Evolutionary conservation across 2,113 vertebrate species (phyloP), one percentile per base, ranked within the genome.

Genomic region (Oreochromis spilurus): DNA sequence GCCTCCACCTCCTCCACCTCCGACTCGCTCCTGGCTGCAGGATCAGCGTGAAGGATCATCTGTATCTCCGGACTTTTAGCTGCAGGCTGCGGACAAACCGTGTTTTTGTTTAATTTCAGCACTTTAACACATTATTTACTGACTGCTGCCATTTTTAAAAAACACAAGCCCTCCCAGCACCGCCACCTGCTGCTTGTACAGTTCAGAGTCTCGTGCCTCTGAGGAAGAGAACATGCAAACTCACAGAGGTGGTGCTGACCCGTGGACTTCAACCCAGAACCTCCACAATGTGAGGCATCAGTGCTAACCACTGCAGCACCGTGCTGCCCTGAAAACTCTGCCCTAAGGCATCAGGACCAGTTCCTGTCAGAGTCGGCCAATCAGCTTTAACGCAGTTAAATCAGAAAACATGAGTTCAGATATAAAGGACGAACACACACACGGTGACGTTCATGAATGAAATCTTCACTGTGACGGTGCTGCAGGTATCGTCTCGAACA

Each of bases 1-100:
- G 85, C 84, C 9, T 79, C 45, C 12, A 24, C 85, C 87, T 89
- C 83, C 65, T 92, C 60, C 53, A 43, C 29, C 38, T 26, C 57
- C 2, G 5, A 31, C 40, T 88, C 9, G 0, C 19, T 34, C 3
- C 3, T 19, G 2, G 1, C 16, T 1, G 85, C 75, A 87, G 82
- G 53, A 54, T 84, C 77, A 0, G 9, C n/a, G 2, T 0, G 45
- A n/a, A 88, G 60, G 9, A 89, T 85, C 79, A 67, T 52, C 58
- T 84, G 57, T 1, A 77, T 36, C 38, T 86, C 84, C 1, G 40
- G 72, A 4, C 36, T 82, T 29, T 81, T 55, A 38, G 62, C 40
- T 31, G 16, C 29, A 1, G 36, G 10, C 88, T 90, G 65, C 5
- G 21, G 50, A 83, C 21, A 52, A 77, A 72, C 8, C 21, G n/a